Conservation (phyloP, 2,113 vertebrate genomes). For the Crotophaga sulcirostris region DNA sequence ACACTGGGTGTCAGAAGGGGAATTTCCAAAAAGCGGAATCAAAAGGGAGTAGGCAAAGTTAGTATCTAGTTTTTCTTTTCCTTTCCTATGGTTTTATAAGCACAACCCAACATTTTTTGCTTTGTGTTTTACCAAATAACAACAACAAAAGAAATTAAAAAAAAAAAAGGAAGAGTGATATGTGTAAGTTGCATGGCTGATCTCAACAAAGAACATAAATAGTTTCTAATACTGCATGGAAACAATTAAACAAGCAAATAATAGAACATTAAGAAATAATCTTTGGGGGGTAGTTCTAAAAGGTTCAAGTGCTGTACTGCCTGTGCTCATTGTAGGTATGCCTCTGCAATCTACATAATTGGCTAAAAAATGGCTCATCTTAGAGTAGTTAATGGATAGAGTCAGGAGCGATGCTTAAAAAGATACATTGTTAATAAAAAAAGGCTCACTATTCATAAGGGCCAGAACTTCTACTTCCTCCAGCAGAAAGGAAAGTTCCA, state of each 20-base stretch:
- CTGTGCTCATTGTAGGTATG: background rate
- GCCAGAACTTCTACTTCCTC: background rate
- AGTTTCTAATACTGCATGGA: background rate
- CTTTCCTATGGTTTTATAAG: background rate
- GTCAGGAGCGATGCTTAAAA: background rate
- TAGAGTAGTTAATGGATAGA: background rate
- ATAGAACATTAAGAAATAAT: background rate
- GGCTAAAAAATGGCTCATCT: background rate
- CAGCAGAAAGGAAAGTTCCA: background rate
- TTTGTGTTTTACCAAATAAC: background rate
- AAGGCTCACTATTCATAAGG: background rate
- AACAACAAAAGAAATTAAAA: background rate
- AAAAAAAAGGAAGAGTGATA: background rate
- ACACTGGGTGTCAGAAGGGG: background rate
- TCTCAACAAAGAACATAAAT: background rate
- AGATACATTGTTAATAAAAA: background rate
- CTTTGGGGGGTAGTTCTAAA: background rate
- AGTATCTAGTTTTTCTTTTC: background rate
- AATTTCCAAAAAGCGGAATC: background rate
- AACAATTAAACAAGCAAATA: background rate
- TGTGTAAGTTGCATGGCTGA: background rate
- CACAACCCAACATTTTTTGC: background rate
- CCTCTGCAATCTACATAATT: background rate
- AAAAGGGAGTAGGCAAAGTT: background rate
- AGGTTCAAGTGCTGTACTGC: background rate